phyloP scores from a whole-genome alignment of 2,888 invertebrate species.

The Tipula unca region DNA sequence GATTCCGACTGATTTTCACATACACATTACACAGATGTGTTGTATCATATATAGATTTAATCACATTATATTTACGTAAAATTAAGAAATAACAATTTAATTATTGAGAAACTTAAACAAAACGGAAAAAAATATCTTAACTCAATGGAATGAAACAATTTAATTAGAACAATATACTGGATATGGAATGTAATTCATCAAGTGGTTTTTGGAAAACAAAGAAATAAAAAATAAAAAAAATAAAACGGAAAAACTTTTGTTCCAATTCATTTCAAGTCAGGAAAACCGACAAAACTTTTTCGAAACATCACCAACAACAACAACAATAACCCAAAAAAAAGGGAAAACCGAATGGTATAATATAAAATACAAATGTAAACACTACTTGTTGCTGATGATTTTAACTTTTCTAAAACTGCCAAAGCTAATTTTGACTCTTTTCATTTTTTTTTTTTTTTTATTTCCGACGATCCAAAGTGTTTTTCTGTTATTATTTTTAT shows the following conservation, averaged over 20 bases:
- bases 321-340: background rate
- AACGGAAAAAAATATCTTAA: background rate
- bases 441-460: background rate
- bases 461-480: background rate
- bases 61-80: background rate
- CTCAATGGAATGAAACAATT: background rate
- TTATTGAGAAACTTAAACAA: background rate
- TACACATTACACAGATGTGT: background rate
- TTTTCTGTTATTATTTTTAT: background rate
- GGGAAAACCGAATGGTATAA: background rate
- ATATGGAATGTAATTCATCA: background rate
- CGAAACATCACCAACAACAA: background rate
- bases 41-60: background rate
- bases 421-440: background rate
- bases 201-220: background rate
- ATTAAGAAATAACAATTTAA: background rate
- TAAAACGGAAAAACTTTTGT: background rate
- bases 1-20: background rate
- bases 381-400: conserved; percentile 8
- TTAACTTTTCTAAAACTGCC: conserved; percentile 3
- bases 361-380: background rate
- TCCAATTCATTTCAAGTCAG: background rate
- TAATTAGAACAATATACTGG: background rate
- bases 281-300: background rate
- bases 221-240: background rate